Base-by-base conservation (phyloP, 2,888 invertebrate genomes). In the Diaphora mendica region DNA sequence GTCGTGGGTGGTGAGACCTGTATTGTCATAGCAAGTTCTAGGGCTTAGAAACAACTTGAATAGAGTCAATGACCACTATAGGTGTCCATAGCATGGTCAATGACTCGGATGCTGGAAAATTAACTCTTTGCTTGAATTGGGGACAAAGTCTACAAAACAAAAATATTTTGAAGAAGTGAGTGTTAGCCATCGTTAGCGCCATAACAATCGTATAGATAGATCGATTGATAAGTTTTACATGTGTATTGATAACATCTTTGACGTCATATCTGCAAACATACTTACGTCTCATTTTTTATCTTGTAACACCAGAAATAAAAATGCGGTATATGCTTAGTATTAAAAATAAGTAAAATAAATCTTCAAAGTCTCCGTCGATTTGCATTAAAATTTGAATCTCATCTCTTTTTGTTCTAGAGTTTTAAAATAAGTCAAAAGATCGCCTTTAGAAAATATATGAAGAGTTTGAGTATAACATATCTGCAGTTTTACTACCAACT, bases 1-100 rank as follows among this genome's bases (percentile, higher is more conserved):
- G 68, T 82, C 84, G 90, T 89, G 89, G 91, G 90, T 85, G 88
- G 78, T n/a, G 55, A 76, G 86, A 85, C 87, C 85, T 88, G 87
- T 86, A 87, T 86, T 88, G 88, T 87, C 76, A 82, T 81, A 79
- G 82, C 79, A 88, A 85, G 87, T 87, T 86, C 86, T 87, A 88
- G 85, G 86, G 79, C 82, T 83, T 82, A 77, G 81, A 85, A 67
- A 71, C 74, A 35, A 42, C 55, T 72, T 55, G 35, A 66, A 66
- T 62, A 62, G 64, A 71, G 80, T 76, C 76, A 76, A 67, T 72
- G 81, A 74, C 79, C 80, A 80, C 42, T 67, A 55, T 64, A 55
- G 33, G 35, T 72, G n/a, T 69, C 68, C 67, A 66, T 39, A 71
- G 20, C 13, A 3, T 64, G 48, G 71, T 68, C 75, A 64, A 66